Evolutionary conservation across 2,113 vertebrate species (phyloP).

Genomic region (Zosterops borbonicus): DNA sequence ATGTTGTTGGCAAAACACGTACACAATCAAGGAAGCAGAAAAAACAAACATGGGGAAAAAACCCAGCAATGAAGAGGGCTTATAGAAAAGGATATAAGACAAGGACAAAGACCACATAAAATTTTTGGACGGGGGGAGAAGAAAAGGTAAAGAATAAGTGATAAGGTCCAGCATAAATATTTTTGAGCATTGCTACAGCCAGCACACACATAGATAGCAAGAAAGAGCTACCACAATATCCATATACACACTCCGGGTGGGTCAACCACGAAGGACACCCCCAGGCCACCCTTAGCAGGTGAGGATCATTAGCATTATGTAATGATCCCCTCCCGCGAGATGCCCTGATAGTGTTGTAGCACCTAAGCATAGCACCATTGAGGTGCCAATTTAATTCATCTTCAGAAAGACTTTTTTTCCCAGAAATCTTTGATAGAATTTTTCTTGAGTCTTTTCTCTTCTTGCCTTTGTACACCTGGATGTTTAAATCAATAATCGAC

Average conservation of each 20-base stretch:
- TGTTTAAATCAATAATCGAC: background rate
- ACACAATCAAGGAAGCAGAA: background rate
- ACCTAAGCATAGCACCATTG: fast-evolving
- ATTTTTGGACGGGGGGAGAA: background rate
- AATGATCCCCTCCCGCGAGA: background rate
- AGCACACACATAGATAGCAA: fast-evolving
- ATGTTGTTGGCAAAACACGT: background rate
- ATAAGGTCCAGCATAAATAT: background rate
- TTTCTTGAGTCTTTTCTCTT: background rate
- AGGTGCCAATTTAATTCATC: background rate
- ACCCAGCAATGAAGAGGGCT: fast-evolving
- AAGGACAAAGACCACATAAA: background rate
- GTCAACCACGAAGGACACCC: background rate
- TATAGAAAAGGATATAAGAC: background rate
- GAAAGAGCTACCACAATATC: background rate
- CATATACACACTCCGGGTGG: background rate
- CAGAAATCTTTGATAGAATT: background rate
- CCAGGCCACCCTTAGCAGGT: background rate
- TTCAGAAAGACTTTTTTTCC: background rate
- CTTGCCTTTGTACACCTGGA: background rate
- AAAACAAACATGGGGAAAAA: background rate
- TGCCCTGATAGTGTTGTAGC: background rate
- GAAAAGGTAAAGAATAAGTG: background rate
- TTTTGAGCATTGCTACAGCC: background rate
- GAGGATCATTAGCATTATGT: background rate